A percentile compares a stretch with the other conserved stretches of the same genome.
phyloP scores from a whole-genome alignment of 1,140 invertebrate genomes.

The Oreohelix idahoensis region DNA sequence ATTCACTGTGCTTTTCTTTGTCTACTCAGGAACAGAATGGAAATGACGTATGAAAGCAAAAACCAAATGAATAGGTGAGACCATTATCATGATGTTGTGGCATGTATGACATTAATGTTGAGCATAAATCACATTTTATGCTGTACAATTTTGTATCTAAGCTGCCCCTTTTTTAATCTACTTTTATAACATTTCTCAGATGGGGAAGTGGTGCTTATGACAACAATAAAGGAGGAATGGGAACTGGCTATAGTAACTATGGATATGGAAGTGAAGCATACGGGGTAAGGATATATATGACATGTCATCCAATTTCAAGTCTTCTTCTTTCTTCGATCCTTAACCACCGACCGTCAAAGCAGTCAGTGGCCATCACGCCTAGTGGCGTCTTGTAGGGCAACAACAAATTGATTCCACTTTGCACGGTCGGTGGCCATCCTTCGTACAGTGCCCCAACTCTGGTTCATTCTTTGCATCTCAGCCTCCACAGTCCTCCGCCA shows the following conservation, averaged over 20 bases:
- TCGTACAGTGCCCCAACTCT: too few relatives aligned
- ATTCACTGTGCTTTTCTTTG: background rate
- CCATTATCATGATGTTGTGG: background rate
- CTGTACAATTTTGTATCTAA: too few relatives aligned
- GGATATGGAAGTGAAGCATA: conserved; percentile 19
- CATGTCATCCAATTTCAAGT: background rate
- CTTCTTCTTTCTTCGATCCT: too few relatives aligned
- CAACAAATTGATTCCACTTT: too few relatives aligned
- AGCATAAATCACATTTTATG: background rate
- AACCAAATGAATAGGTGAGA: background rate
- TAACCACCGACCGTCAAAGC: too few relatives aligned
- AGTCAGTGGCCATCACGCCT: too few relatives aligned
- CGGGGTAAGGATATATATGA: conserved; percentile 7
- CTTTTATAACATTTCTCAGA: background rate
- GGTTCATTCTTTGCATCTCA: too few relatives aligned
- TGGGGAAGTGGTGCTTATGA: conserved; percentile 36
- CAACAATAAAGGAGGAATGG: conserved; percentile 5
- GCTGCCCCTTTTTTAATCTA: too few relatives aligned
- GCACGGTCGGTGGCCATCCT: too few relatives aligned
- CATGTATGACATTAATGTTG: background rate
- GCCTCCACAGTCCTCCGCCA: too few relatives aligned
- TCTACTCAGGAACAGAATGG: background rate
- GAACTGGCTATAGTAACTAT: conserved; percentile 20
- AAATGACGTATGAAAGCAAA: background rate
- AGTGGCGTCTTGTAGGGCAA: too few relatives aligned